Base-by-base conservation (phyloP, 2,888 invertebrate species). In the Cryptocheilus praepositus region DNA sequence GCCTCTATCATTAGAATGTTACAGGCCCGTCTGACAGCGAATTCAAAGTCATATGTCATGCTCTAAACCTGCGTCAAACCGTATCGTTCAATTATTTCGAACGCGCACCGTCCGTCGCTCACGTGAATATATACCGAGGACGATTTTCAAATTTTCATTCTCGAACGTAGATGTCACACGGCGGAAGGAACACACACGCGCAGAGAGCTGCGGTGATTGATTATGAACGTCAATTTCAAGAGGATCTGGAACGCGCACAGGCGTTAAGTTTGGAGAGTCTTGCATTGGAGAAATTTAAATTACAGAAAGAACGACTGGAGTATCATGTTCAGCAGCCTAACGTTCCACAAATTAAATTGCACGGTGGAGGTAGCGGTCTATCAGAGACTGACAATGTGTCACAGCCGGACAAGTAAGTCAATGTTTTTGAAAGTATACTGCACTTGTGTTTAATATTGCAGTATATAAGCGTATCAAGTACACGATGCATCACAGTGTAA, bases 211-310 rank as follows among this genome's bases (percentile, higher is more conserved):
- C 82, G 77, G 86, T 86, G 80, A 85, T 89, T 70, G 95, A 95
- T 86, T 94, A 93, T 90, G 96, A 96, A 84, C 93, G 93, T 83
- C 94, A 95, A 89, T 96, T 94, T 86, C 92, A 95, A 91, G 95
- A 95, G 73, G 96, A 97, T 86, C 90, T 96, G 87, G 96, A 96
- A 89, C 93, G 94, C 88, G 96, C 96, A 0, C 95, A 95, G 86
- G 96, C 96, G 60, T 90, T 96, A 56, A 96, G 96, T 89, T 90
- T 96, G 85, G 96, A 96, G 90, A 95, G 95, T 83, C 91, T 95
- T 77, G 96, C 95, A 49, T 90, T 96, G 76, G 96, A 96, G 85
- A 94, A 95, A 86, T 96, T 94, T 88, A 91, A 93, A 79, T 92
- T 94, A 73, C 93, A 93, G 88, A 94, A 93, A 88, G 90, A 91